These are phyloP conservation scores for Ispidina lecontei DNA, from an alignment of 2,797 vertebrate species.

Conservation along the genomic window DNA sequence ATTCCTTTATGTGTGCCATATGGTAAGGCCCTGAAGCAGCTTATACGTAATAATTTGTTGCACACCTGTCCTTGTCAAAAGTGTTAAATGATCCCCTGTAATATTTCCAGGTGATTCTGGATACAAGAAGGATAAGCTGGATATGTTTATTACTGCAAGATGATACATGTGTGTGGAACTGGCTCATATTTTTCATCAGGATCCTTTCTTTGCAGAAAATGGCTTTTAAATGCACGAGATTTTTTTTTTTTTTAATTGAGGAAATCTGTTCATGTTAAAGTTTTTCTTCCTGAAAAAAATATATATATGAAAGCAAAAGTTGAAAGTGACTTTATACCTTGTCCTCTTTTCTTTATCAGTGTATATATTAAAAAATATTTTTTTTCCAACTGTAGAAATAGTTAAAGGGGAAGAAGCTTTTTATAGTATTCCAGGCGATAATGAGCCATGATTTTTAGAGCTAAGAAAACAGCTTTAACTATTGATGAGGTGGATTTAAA, in stretches of 20 bases:
- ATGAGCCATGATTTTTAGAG: conserved; percentile 53
- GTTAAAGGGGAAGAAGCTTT: conserved; percentile 30
- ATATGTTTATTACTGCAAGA: neutral
- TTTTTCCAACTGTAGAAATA: neutral
- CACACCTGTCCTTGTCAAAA: conserved; percentile 48
- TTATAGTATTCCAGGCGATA: conserved; percentile 12
- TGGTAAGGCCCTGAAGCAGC: conserved; percentile 25
- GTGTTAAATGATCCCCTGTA: conserved; percentile 44
- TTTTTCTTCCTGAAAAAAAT: neutral
- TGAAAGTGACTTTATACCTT: conserved; percentile 8
- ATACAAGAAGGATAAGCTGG: neutral
- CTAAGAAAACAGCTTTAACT: conserved; percentile 50
- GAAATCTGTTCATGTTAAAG: neutral
- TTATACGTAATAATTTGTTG: conserved; percentile 50
- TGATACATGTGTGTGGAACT: neutral
- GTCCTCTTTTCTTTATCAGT: neutral
- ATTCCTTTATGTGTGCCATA: conserved; percentile 28
- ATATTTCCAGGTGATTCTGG: conserved; percentile 31
- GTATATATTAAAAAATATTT: neutral
- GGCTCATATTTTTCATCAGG: conserved; percentile 10
- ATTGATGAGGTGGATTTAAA: conserved; percentile 49
- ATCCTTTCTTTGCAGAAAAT: neutral
- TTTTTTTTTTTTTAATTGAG: neutral
- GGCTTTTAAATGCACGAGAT: neutral
- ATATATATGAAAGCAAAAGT: neutral